A percentile compares a stretch with the other conserved stretches of the same genome.
phyloP scores from a whole-genome alignment of 1,140 invertebrate genomes.

The Drosophila sturtevanti region DNA sequence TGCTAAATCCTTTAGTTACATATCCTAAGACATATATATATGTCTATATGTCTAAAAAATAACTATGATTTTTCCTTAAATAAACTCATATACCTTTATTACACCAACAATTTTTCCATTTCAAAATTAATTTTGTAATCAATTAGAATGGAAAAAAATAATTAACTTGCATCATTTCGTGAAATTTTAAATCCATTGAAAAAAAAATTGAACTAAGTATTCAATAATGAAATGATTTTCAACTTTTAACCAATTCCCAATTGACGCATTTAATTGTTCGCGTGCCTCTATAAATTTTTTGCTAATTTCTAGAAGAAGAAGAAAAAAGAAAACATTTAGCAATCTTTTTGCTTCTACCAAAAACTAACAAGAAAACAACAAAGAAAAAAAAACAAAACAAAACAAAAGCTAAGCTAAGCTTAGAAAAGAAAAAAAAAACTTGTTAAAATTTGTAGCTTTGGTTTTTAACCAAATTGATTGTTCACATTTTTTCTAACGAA shows the following conservation, averaged over 20 bases:
- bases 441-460: constrained; percentile 71
- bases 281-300: constrained; percentile 45
- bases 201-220: too few relatives aligned
- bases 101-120: too few relatives aligned
- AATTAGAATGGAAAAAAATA: background rate
- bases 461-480: constrained; percentile 77
- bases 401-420: too few relatives aligned
- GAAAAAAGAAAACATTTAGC: constrained; percentile 36
- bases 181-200: too few relatives aligned
- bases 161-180: background rate
- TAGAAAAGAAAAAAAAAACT: constrained; percentile 45
- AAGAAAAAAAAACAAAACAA: background rate
- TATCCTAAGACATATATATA: too few relatives aligned
- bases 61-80: too few relatives aligned
- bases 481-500: constrained; percentile 72
- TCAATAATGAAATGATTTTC: background rate
- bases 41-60: too few relatives aligned
- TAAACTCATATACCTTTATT: too few relatives aligned
- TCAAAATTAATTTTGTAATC: background rate
- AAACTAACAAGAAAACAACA: background rate
- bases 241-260: background rate
- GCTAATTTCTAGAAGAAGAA: constrained; percentile 53
- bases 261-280: constrained; percentile 19
- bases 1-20: too few relatives aligned
- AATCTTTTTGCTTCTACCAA: constrained; percentile 13